Conservation (phyloP, 2,113 vertebrate genomes). For the Todiramphus chloris region DNA sequence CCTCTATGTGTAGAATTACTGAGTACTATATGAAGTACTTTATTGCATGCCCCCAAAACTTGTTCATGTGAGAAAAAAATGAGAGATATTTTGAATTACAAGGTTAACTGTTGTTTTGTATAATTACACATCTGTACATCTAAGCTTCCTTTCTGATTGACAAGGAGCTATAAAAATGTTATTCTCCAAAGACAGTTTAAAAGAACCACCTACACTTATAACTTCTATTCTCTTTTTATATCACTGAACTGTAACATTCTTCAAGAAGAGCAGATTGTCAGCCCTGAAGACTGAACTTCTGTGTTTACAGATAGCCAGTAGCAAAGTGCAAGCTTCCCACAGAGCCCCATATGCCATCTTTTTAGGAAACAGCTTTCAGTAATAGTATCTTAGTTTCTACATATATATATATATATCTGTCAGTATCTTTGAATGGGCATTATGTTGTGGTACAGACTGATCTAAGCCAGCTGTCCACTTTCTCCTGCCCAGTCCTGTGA, state of each 20-base stretch:
- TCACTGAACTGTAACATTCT: neutral
- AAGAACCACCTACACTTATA: conserved; percentile 18
- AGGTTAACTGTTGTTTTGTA: neutral
- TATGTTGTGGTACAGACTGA: neutral
- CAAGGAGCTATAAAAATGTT: neutral
- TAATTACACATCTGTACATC: neutral
- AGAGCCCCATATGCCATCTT: neutral
- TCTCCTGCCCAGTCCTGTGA: neutral
- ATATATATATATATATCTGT: neutral
- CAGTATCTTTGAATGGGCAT: neutral
- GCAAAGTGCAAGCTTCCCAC: conserved; percentile 1
- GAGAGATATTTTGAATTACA: neutral
- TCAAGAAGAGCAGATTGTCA: neutral
- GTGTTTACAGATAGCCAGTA: neutral
- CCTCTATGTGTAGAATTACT: neutral
- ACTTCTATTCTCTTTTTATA: conserved; percentile 4
- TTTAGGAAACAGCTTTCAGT: neutral
- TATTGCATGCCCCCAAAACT: neutral
- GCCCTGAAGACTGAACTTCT: neutral
- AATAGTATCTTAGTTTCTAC: neutral
- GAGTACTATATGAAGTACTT: neutral
- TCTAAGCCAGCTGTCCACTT: neutral
- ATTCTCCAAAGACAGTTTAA: neutral
- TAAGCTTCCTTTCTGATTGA: neutral
- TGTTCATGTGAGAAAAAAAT: neutral